Conservation (phyloP, 2,888 invertebrate genomes). For the Pollenia labialis region DNA sequence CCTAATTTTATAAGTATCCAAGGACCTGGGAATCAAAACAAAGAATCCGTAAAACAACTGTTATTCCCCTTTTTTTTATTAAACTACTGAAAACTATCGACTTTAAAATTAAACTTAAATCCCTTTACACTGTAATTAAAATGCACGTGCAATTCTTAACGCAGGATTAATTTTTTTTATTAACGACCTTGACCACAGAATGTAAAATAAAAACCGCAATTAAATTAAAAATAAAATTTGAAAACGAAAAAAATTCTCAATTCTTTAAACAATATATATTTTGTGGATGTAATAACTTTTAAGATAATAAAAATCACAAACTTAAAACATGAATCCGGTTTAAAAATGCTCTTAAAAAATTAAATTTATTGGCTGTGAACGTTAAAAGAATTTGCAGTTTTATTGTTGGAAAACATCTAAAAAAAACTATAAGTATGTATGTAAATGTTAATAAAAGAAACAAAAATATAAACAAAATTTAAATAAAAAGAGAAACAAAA, state of each 20-base stretch:
- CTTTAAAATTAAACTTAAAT: not conserved
- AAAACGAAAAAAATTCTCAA: constrained; percentile 17
- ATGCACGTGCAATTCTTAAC: constrained; percentile 22
- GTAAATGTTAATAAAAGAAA: not conserved
- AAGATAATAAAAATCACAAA: constrained; percentile 29
- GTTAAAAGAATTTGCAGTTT: constrained; percentile 57
- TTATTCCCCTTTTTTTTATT: not conserved
- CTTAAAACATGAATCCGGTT: constrained; percentile 66
- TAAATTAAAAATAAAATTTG: not conserved
- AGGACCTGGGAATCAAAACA: too few species aligned
- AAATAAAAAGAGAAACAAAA: constrained; percentile 50
- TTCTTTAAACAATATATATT: constrained; percentile 26
- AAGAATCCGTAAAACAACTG: too few species aligned
- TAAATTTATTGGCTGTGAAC: constrained; percentile 66
- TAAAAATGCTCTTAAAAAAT: constrained; percentile 41
- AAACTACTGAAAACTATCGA: not conserved
- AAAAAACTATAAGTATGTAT: not conserved
- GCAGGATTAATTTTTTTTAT: constrained; percentile 6
- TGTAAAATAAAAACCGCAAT: constrained; percentile 50
- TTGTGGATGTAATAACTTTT: constrained; percentile 40
- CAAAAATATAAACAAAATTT: constrained; percentile 42
- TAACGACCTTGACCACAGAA: constrained; percentile 59
- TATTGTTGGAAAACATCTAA: constrained; percentile 8
- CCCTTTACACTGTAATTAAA: constrained; percentile 34
- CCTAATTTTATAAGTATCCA: too few species aligned